Base-by-base conservation (phyloP, 2,797 vertebrate genomes). In the Cossypha niveicapilla region DNA sequence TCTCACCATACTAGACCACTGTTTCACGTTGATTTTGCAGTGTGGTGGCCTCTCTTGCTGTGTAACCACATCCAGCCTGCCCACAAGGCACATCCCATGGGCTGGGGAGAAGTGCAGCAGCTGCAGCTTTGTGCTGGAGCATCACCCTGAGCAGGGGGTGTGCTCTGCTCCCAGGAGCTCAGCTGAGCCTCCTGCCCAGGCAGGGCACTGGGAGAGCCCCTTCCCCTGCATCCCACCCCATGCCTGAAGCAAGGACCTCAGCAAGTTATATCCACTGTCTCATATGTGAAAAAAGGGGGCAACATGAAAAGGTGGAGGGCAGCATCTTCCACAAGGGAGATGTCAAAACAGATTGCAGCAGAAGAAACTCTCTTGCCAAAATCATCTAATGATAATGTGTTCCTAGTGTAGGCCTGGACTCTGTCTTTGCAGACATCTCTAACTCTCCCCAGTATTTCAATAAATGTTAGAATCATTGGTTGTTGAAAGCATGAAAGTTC, bases 101-200 rank as follows among this genome's bases (percentile, higher is more conserved):
- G 39, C 8, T 6, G 28, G 61, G 16, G 61, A 66, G 11, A 25
- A 35, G 62, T 0, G 9, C 10, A 10, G 78, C 0, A 0, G 48
- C 74, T 37, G 39, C 50, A 32, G 51, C 47, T 1, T 34, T 4
- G 30, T 11, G 3, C 50, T 10, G 44, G 1, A 1, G 35, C 44
- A 3, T 5, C 6, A 0, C 4, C 15, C 61, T 12, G 62, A 4
- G n/a, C 13, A 4, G 2, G 2, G 7, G 8, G 4, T 17, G 61
- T 37, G 42, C 58, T 63, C 18, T 0, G 4, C 48, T 37, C 22
- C 0, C 6, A 25, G 19, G 11, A 25, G 16, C 45, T 54, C 50
- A 22, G 30, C 62, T 71, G 48, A 54, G 21, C 34, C 44, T 65
- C 6, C 9, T 15, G 7, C 48, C 4, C 2, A 22, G 35, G 21